Base-by-base conservation (phyloP, 2,113 vertebrate species). In the Cettia cetti region DNA sequence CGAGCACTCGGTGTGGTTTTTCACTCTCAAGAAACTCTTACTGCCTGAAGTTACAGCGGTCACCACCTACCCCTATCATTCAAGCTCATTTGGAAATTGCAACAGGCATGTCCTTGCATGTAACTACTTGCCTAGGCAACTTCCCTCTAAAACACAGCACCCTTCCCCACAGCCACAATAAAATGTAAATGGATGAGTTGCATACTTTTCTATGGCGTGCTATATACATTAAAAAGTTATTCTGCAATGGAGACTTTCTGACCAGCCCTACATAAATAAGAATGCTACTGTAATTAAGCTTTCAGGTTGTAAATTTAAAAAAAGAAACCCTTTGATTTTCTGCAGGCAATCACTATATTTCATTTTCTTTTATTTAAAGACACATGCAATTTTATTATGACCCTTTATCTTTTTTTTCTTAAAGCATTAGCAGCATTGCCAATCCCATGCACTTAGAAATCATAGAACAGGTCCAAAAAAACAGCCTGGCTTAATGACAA, bases 401-500 rank as follows among this genome's bases (percentile, higher is more conserved):
- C 12, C 11, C 49, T 53, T 61, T 65, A 91, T 47, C 13, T 37
- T 86, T 49, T 83, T 69, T 68, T 82, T 80, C 44, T 59, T 44
- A 56, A 93, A 93, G 76, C 45, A 65, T 71, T 59, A 77, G 52
- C 31, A 60, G 74, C 78, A 90, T 44, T 85, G 77, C 76, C 88
- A 96, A 81, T 86, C 40, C 65, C 69, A 92, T 89, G 80, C 65
- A 65, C 85, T 93, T 64, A 89, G 89, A 95, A 96, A 78, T 63
- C 80, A 56, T 19, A 31, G 45, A 86, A 82, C 9, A 44, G 54
- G 24, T 89, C 74, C 80, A 95, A 92, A 92, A 94, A 93, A 14
- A 0, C 56, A 86, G 82, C 28, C 49, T 94, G 96, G 85, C 90
- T 90, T 93, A 96, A 95, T 84, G 90, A 96, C 94, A 93, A 97